Evolutionary conservation across 2,113 vertebrate species (phyloP).

Genomic region (Daphoenositta chrysoptera): DNA sequence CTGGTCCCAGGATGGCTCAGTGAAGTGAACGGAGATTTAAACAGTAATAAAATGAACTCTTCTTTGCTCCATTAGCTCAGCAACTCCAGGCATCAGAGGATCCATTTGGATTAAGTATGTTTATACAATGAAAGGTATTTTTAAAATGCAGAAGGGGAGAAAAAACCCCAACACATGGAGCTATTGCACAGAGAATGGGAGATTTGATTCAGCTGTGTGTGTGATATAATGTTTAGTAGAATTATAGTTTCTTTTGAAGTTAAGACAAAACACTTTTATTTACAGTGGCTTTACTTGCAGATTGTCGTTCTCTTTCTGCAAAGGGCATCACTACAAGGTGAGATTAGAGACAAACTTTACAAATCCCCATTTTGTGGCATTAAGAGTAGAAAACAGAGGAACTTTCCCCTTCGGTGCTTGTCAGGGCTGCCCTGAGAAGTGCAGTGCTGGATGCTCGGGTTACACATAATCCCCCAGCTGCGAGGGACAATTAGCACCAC

Average conservation of each 20-base stretch:
- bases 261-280: neutral
- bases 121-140: neutral
- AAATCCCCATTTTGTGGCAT: neutral
- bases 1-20: neutral
- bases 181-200: neutral
- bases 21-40: neutral
- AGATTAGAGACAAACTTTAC: neutral
- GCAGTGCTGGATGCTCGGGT: constrained; percentile 15
- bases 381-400: neutral
- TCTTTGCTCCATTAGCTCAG: neutral
- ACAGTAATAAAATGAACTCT: neutral
- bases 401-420: neutral
- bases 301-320: neutral
- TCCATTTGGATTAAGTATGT: neutral
- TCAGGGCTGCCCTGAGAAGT: neutral
- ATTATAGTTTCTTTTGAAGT: neutral
- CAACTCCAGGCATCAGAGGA: neutral
- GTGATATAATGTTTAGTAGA: neutral
- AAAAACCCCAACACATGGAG: fast-evolving
- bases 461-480: constrained; percentile 60
- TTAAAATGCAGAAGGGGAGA: neutral
- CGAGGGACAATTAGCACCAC: constrained; percentile 42
- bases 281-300: neutral
- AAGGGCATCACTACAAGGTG: neutral
- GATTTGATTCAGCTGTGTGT: neutral